Conservation (phyloP, 2,888 invertebrate genomes). For the Leptothorax acervorum region DNA sequence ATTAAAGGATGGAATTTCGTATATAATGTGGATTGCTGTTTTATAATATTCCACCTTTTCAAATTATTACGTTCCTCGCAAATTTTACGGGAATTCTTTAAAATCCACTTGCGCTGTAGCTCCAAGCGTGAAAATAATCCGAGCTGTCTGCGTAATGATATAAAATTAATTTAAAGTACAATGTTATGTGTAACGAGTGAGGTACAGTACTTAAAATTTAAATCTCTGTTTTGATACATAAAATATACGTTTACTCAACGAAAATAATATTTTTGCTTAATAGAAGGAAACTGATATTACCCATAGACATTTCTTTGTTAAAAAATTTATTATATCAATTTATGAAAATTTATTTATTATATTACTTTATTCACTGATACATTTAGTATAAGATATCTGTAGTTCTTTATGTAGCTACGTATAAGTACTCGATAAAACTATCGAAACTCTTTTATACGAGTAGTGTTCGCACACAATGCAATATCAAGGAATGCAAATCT, state of each 20-base stretch:
- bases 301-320: background rate
- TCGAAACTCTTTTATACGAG: slow-evolving; percentile 63
- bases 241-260: background rate
- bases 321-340: background rate
- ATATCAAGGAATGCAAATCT: slow-evolving; percentile 79
- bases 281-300: background rate
- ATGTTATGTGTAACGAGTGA: background rate
- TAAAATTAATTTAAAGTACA: slow-evolving; percentile 36
- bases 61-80: slow-evolving; percentile 31
- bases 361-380: background rate
- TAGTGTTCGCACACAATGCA: slow-evolving; percentile 61
- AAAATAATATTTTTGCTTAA: background rate
- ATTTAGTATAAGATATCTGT: background rate
- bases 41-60: slow-evolving; percentile 32
- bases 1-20: slow-evolving; percentile 32
- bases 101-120: slow-evolving; percentile 6
- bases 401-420: slow-evolving; percentile 38
- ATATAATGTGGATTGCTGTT: slow-evolving; percentile 16
- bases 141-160: background rate
- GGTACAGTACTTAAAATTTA: background rate
- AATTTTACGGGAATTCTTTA: slow-evolving; percentile 40
- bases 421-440: slow-evolving; percentile 64
- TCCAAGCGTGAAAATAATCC: slow-evolving; percentile 34
- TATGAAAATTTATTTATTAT: background rate
- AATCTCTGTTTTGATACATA: background rate